Evolutionary conservation across 1,140 invertebrate species (phyloP), one percentile per base, ranked within the genome.

Genomic region (Anastatus disparis): DNA sequence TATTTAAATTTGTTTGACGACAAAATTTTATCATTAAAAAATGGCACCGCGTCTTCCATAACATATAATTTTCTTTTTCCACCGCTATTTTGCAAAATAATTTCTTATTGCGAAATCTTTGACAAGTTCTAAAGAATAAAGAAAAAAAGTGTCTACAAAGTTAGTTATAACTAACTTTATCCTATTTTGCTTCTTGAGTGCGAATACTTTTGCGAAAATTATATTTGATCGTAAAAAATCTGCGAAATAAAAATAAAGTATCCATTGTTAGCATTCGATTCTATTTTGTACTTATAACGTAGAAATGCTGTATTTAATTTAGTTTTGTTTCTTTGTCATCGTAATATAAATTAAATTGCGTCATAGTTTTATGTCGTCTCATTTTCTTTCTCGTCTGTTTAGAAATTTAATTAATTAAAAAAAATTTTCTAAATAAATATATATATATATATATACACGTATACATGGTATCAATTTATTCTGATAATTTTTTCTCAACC

Each of bases 371-470:
- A 31, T 35, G 44, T 27, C 56, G 35, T 31, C 17, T 38, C 31
- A 50, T 48, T 61, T 46, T 42, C n/a, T n/a, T n/a, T n/a, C n/a
- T 61, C 52, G 46, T 69, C 56, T 53, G 58, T 69, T 61, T 69
- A 61, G 24, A 69, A 69, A 61, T 61, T 26, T 61, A 61, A 69
- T 61, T 20, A 52, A 61, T 53, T 69, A 42, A 69, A 61, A 42
- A 12, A 17, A 52, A 44, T 61, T 61, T 52, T 61, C 52, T 69
- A 69, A 61, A 69, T 26, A 68, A 22, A 67, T 55, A 59, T 67
- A 56, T 59, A 68, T 31, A 22, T 48, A 68, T 59, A 68, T 50
- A 68, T n/a, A n/a, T n/a, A n/a, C n/a, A n/a, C n/a, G n/a, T n/a
- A n/a, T n/a, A n/a, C n/a, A n/a, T n/a, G n/a, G n/a, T n/a, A n/a